Evolutionary conservation across 2,888 invertebrate genomes (phyloP).

Genomic region (Drosophila silvestris): DNA sequence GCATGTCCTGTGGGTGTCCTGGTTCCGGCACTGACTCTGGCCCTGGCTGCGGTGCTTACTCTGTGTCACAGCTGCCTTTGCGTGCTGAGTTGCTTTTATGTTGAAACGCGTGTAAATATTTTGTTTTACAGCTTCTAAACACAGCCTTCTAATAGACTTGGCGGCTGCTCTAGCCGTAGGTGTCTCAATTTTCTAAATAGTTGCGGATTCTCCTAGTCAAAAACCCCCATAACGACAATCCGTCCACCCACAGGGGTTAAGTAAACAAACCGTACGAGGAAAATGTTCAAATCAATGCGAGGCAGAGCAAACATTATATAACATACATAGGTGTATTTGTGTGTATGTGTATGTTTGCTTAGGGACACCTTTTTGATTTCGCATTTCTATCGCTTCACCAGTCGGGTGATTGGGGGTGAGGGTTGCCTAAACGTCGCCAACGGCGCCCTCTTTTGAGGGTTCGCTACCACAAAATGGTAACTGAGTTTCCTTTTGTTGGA

Average conservation of each 20-base stretch:
- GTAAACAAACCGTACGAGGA: conserved; percentile 54
- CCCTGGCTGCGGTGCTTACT: conserved; percentile 3
- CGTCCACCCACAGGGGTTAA: conserved; percentile 7
- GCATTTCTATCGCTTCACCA: conserved; percentile 38
- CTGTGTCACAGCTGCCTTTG: conserved; percentile 59
- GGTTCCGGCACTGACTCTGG: conserved; percentile 20
- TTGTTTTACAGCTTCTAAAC: conserved; percentile 80
- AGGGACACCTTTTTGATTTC: conserved; percentile 55
- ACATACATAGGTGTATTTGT: conserved; percentile 16
- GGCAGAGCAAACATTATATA: conserved; percentile 28
- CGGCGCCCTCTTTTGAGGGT: conserved; percentile 51
- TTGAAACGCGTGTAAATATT: conserved; percentile 79
- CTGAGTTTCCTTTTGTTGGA: conserved; percentile 47
- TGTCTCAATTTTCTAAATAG: conserved; percentile 76
- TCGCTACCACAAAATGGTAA: conserved; percentile 37
- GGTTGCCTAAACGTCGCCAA: conserved; percentile 22
- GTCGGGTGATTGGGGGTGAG: background rate
- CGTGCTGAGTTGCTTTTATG: conserved; percentile 72
- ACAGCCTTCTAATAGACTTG: conserved; percentile 63
- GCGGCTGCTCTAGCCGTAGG: conserved; percentile 56
- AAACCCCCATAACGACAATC: background rate
- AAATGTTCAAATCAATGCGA: conserved; percentile 67
- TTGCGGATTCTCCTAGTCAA: conserved; percentile 39
- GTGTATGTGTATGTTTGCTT: conserved; percentile 26
- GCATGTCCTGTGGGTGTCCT: conserved; percentile 64